These are phyloP conservation scores for Brassicogethes aeneus DNA, from an alignment of 2,888 invertebrate species.

Conservation along the genomic window DNA sequence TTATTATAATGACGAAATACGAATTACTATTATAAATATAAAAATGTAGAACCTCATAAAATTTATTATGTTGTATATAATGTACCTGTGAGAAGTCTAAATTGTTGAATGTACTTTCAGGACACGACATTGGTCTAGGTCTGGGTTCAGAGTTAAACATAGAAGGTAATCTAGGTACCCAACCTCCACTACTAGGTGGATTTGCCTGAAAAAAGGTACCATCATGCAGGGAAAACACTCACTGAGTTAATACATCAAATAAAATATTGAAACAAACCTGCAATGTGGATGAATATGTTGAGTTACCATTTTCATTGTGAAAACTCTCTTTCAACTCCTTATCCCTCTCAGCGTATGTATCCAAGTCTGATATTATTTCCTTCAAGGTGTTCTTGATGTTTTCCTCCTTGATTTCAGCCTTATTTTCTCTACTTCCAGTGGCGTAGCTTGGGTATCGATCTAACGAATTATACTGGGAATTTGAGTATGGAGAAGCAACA, in stretches of 20 bases:
- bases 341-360: conserved; percentile 47
- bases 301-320: conserved; percentile 3
- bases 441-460: no score
- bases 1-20: no score
- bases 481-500: neutral
- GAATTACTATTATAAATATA: no score
- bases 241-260: no score
- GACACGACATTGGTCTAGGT: conserved; percentile 31
- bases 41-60: no score
- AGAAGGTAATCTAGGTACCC: conserved; percentile 31
- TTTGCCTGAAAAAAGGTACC: conserved; percentile 22
- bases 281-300: neutral
- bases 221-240: no score
- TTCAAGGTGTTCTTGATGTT: conserved; percentile 48
- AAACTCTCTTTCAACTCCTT: conserved; percentile 23
- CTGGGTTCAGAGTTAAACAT: conserved; percentile 22
- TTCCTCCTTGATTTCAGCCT: conserved; percentile 43
- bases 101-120: conserved; percentile 22
- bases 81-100: conserved; percentile 35
- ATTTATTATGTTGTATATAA: neutral
- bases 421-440: conserved; percentile 11
- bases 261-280: conserved; percentile 13
- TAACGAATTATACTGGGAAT: neutral
- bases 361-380: conserved; percentile 53
- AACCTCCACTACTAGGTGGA: conserved; percentile 21